Conservation (phyloP, 2,888 invertebrate genomes). For the Priocnemis perturbator region DNA sequence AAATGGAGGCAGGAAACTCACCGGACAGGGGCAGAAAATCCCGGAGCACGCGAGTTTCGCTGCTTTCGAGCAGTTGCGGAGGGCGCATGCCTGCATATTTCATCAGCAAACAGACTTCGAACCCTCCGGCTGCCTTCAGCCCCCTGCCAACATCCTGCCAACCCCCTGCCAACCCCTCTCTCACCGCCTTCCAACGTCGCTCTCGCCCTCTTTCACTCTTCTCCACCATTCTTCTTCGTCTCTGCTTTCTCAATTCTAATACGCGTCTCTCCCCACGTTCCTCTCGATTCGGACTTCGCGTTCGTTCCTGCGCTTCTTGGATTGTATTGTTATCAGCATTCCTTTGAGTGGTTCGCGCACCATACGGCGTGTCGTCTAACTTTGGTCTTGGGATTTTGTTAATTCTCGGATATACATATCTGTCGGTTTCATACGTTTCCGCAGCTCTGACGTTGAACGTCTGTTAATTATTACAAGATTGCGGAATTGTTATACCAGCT, state of each 20-base stretch:
- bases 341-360: no score
- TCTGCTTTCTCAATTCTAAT: neutral
- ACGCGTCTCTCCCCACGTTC: neutral
- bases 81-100: constrained; percentile 72
- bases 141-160: constrained; percentile 1
- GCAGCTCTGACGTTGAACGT: no score
- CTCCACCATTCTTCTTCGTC: constrained; percentile 21
- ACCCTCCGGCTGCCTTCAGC: constrained; percentile 43
- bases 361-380: no score
- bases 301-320: constrained; percentile 14
- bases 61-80: constrained; percentile 66
- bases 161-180: constrained; percentile 27
- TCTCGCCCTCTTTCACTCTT: neutral
- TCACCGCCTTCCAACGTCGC: no score
- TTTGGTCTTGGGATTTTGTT: no score
- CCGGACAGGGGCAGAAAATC: constrained; percentile 63
- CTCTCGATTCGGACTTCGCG: neutral
- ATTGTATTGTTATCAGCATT: no score
- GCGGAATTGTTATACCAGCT: no score
- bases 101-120: constrained; percentile 72
- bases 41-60: constrained; percentile 68
- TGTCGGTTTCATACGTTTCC: no score
- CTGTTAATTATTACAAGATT: no score
- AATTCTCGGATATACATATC: no score
- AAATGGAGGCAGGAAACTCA: neutral